Evolutionary conservation across 2,797 vertebrate genomes (phyloP), one percentile per base, ranked within the genome.

Genomic region (Synaphobranchus kaupii): DNA sequence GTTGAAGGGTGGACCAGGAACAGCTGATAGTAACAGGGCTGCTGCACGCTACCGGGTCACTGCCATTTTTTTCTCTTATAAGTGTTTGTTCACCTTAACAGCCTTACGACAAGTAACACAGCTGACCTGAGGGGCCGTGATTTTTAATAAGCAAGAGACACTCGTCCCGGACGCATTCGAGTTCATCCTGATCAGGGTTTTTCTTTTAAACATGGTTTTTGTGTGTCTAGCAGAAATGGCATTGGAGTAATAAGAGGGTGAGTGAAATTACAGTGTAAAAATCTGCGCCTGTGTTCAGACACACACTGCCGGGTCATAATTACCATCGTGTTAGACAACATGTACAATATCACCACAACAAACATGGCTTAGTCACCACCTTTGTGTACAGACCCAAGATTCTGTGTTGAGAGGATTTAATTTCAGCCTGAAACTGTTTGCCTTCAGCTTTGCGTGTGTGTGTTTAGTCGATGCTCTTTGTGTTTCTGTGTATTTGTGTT

Each of bases 201-300:
- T 85, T n/a, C 4, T 22, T 68, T 22, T 34, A 58, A 15, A 15
- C 17, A 0, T 47, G 34, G 28, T 34, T 56, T 86, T 31, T 52
- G 47, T n/a, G 34, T 44, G n/a, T 8, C 20, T 39, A 80, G 85
- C n/a, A 86, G 50, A 47, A 50, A 52, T 17, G 31, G 66, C 50
- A 31, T 15, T 34, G 6, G 28, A 2, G 31, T 78, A 54, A 86
- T 86, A 50, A 86, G 22, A 86, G 85, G 47, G n/a, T 39, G 83
- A 52, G 47, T n/a, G 52, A 54, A 78, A 86, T 86, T 50, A 86
- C 34, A 56, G 85, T 22, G 71, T 25, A 50, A 66, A 47, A 84
- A 58, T 9, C 4, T 8, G 28, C 22, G 31, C 48, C 39, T 39
- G 31, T 13, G 56, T 66, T 58, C 83, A 83, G 50, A 31, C 81